Conservation (phyloP, 2,797 vertebrate species). For the Enteromius mattozi region DNA sequence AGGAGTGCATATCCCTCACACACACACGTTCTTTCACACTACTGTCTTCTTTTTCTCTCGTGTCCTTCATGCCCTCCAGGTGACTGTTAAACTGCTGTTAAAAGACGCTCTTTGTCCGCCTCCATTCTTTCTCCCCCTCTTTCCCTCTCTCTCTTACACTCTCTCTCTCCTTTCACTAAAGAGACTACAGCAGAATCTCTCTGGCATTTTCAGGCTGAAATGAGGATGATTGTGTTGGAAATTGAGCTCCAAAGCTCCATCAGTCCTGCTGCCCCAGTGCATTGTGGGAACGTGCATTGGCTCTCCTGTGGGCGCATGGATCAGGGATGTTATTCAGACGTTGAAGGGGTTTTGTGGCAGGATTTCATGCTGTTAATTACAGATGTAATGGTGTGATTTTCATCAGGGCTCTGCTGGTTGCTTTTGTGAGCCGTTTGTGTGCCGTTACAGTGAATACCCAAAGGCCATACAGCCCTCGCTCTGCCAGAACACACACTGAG, state of each 20-base stretch:
- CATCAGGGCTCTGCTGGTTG: constrained; percentile 48
- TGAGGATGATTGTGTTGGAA: constrained; percentile 84
- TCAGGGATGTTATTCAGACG: constrained; percentile 46
- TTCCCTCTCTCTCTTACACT: constrained; percentile 31
- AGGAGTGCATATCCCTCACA: neutral
- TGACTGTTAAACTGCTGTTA: constrained; percentile 68
- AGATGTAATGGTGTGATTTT: constrained; percentile 54
- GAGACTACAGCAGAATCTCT: constrained; percentile 76
- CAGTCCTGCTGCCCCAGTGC: constrained; percentile 76
- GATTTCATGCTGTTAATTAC: constrained; percentile 54
- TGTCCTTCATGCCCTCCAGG: constrained; percentile 67
- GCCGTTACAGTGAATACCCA: constrained; percentile 34
- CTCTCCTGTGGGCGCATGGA: constrained; percentile 67
- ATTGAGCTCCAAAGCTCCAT: constrained; percentile 82
- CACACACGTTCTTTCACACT: neutral
- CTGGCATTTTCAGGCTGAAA: constrained; percentile 82
- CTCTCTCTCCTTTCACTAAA: constrained; percentile 68
- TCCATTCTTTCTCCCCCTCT: constrained; percentile 28
- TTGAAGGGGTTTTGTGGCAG: constrained; percentile 46
- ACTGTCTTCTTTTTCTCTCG: constrained; percentile 24
- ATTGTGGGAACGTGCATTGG: constrained; percentile 80
- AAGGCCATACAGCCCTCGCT: constrained; percentile 15
- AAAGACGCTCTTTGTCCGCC: constrained; percentile 52
- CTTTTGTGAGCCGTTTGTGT: constrained; percentile 47
- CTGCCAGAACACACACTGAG: constrained; percentile 38